A percentile compares a stretch with the other conserved stretches of the same genome.
Conservation (phyloP, 2,888 invertebrate species). For the Pseudococcus jackbeardsleyi region DNA sequence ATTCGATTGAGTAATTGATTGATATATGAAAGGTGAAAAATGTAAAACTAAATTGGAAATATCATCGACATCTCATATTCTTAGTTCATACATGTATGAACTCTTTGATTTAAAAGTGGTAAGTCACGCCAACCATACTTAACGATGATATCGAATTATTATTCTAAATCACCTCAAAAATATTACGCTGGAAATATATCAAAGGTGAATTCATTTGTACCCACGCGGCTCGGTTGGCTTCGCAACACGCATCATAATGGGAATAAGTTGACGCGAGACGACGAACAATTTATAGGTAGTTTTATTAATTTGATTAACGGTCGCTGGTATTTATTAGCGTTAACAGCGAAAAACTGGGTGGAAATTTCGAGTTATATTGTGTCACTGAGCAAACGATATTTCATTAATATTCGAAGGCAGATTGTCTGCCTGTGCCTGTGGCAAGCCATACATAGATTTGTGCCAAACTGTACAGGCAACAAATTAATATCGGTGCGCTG, state of each 20-base stretch:
- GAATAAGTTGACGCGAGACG: neutral
- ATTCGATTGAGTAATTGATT: no score
- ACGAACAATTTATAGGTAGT: neutral
- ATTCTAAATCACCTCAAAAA: no score
- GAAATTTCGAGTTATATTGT: neutral
- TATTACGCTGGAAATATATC: no score
- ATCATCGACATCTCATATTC: no score
- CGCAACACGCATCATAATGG: neutral
- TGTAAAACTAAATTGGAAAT: no score
- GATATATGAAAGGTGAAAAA: no score
- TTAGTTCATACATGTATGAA: no score
- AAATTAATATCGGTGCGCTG: neutral
- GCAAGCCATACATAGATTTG: neutral
- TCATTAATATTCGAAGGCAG: conserved; percentile 32
- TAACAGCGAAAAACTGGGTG: neutral
- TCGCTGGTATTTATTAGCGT: neutral
- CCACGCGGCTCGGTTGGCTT: neutral
- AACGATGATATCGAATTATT: no score
- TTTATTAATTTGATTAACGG: conserved; percentile 3
- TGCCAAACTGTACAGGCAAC: conserved; percentile 1
- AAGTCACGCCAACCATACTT: no score
- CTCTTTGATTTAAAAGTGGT: no score
- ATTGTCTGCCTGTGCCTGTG: conserved; percentile 24
- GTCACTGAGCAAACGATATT: neutral
- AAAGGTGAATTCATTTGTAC: neutral